A percentile compares a stretch with the other conserved stretches of the same genome.
Conservation (phyloP, 2,797 vertebrate species). For the Coccyzus lansbergi region DNA sequence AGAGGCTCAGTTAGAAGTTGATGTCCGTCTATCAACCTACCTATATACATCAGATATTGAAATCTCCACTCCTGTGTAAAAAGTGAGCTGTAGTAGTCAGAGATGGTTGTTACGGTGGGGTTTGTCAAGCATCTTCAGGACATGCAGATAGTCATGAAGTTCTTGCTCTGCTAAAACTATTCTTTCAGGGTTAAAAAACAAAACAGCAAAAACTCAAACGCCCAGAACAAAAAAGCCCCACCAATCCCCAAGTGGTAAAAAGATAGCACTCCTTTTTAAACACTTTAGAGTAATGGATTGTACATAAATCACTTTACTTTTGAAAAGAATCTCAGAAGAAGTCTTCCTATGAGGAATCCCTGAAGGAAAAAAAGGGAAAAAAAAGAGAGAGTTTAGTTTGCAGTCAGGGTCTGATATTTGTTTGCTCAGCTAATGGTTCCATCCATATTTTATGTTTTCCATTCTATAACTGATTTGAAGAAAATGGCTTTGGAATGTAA, state of each 20-base stretch:
- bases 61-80: background rate
- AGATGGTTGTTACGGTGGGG: background rate
- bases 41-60: background rate
- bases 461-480: background rate
- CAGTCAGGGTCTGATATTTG: background rate
- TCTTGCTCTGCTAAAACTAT: background rate
- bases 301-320: background rate
- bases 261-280: background rate
- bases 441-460: background rate
- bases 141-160: background rate
- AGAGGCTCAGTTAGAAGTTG: background rate
- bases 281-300: background rate
- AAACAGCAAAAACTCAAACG: background rate
- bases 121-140: background rate
- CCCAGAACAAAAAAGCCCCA: background rate
- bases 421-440: background rate
- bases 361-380: background rate
- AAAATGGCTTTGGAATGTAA: background rate
- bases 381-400: background rate
- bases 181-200: background rate
- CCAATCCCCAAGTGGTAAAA: background rate
- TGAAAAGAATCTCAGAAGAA: background rate
- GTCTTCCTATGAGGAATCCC: background rate
- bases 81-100: background rate
- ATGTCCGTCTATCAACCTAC: background rate